phyloP scores from a whole-genome alignment of 92 coral and sea anemone species.

The Scolanthus callimorphus region DNA sequence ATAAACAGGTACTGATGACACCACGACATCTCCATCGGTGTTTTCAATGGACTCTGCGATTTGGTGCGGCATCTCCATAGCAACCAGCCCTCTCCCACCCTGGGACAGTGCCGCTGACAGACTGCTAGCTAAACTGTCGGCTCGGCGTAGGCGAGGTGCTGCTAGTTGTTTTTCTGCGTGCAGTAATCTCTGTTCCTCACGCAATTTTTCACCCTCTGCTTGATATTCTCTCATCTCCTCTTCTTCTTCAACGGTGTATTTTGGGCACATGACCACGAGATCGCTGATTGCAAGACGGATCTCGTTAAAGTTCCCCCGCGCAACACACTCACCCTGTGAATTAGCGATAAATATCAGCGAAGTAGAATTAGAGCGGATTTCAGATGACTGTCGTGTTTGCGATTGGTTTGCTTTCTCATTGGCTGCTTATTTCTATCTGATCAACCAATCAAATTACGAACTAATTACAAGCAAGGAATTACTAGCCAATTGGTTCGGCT shows the following conservation, averaged over 20 bases:
- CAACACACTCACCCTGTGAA: slow-evolving; percentile 33
- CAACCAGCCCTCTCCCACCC: not conserved
- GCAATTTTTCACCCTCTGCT: not conserved
- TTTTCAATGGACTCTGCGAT: slow-evolving; percentile 28
- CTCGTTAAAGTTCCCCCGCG: slow-evolving; percentile 22
- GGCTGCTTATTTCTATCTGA: too few species aligned
- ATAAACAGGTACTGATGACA: slow-evolving; percentile 20
- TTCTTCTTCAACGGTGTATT: slow-evolving; percentile 7
- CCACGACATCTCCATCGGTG: slow-evolving; percentile 25
- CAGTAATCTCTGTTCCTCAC: not conserved
- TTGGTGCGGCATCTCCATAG: slow-evolving; percentile 9
- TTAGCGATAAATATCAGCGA: too few species aligned
- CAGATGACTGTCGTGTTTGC: too few species aligned
- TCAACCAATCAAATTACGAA: too few species aligned
- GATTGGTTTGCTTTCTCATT: too few species aligned
- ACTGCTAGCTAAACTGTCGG: slow-evolving; percentile 16
- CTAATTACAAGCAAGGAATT: too few species aligned
- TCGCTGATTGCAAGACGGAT: slow-evolving; percentile 29
- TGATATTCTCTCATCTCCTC: slow-evolving; percentile 7
- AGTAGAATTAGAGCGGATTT: too few species aligned
- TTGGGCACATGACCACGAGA: slow-evolving; percentile 23
- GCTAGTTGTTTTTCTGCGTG: not conserved
- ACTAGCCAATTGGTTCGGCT: too few species aligned
- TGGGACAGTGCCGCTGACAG: slow-evolving; percentile 11
- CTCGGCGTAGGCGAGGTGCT: slow-evolving; percentile 12